Base-by-base conservation (phyloP, 2,797 vertebrate species). In the Myotis findleyi region DNA sequence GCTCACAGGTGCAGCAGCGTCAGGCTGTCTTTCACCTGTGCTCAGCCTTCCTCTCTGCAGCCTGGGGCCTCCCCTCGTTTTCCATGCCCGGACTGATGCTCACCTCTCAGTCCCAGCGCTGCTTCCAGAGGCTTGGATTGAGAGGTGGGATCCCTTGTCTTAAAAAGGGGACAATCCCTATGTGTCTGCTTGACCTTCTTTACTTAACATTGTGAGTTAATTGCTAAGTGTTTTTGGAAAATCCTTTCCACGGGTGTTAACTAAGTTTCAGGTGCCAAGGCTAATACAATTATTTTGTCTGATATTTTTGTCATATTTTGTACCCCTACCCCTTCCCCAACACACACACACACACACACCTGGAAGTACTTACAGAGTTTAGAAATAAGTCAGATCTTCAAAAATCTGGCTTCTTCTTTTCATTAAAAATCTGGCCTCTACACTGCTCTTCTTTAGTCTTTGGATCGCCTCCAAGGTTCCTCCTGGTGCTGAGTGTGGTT, bases 331-430 rank as follows among this genome's bases (percentile, higher is more conserved):
- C 38, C 6, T 7, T 20, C 3, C 17, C 25, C 38, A 18, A 36
- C 23, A 11, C 66, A 47, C 57, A 57, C 55, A 18, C 51, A 59
- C 53, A n/a, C 25, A 51, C 76, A 44, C 38, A 53, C 41, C 36
- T 81, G 84, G 88, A 95, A 83, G 51, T 91, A 38, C 69, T 83
- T 53, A 66, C 20, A 21, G 92, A 27, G 64, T 72, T 92, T 77
- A 89, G 49, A 89, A 80, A 33, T 88, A 62, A 80, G 51, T 86
- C 93, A 51, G 47, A 20, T 12, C 49, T 92, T 81, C n/a, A 47
- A 49, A 87, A 51, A 51, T 77, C 59, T 85, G 51, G 38, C 49
- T 51, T 62, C 62, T 14, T 16, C 2, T 44, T 79, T 64, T 89
- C 83, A 64, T 86, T 91, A 82, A 86, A 77, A 66, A n/a, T 92